These are phyloP conservation scores for Ammodytes dubius DNA, from an alignment of 2,113 vertebrate species.

Conservation along the genomic window DNA sequence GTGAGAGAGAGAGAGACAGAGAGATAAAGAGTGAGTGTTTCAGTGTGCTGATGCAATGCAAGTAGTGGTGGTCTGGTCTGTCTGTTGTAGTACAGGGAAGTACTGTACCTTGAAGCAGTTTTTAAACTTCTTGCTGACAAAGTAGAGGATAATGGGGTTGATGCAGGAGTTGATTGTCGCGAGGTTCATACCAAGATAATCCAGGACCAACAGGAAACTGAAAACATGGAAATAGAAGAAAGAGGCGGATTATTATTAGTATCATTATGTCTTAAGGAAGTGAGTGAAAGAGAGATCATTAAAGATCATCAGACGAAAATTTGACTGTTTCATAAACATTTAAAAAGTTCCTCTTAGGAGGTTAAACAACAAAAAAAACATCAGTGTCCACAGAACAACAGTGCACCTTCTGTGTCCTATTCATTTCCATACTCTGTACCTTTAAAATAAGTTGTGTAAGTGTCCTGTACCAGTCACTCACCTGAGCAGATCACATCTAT, in stretches of 20 bases:
- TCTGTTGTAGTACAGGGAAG: not conserved
- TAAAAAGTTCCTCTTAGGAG: no score
- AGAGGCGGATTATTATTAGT: conserved; percentile 23
- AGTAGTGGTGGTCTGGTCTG: not conserved
- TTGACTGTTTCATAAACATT: no score
- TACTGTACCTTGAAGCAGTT: conserved; percentile 97
- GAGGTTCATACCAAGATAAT: conserved; percentile 93
- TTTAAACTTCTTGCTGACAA: conserved; percentile 99
- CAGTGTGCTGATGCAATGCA: not conserved
- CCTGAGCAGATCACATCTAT: conserved; percentile 93
- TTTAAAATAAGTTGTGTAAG: not conserved
- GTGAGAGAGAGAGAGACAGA: not conserved
- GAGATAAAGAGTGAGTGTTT: not conserved
- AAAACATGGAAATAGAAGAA: conserved; percentile 59
- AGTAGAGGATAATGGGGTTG: conserved; percentile 98
- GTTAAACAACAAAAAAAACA: not conserved
- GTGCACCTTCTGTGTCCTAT: not conserved
- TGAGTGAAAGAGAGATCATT: no score
- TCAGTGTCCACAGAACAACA: not conserved
- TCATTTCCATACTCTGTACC: not conserved
- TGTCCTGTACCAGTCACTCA: conserved; percentile 73
- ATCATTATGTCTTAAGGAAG: not conserved
- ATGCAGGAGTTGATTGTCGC: conserved; percentile 98
- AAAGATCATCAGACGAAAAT: no score
- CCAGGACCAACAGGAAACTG: conserved; percentile 94